Percentiles rank a stretch among this genome's conserved stretches.
Evolutionary conservation across 2,888 invertebrate genomes (phyloP).

Genomic region (Drosophila nigricruria): DNA sequence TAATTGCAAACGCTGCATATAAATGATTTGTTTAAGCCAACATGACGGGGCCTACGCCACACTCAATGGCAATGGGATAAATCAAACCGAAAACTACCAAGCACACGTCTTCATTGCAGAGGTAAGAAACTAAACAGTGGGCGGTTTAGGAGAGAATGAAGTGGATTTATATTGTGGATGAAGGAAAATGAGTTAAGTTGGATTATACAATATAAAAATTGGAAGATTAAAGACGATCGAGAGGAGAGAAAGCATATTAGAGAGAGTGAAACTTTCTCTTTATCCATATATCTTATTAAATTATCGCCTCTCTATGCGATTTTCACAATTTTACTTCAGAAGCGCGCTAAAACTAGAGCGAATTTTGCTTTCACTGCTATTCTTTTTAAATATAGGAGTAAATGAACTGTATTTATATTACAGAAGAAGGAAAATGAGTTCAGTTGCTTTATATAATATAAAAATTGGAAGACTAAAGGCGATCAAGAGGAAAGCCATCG

Average conservation of each 20-base stretch:
- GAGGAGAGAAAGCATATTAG: too few species aligned
- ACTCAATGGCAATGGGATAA: constrained; percentile 46
- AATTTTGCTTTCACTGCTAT: too few species aligned
- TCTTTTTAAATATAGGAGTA: too few species aligned
- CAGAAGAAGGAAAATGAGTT: too few species aligned
- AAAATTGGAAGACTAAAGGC: too few species aligned
- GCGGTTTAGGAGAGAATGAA: neutral
- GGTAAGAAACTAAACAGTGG: constrained; percentile 31
- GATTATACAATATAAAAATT: neutral
- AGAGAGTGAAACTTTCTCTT: neutral
- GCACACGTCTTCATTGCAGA: constrained; percentile 62
- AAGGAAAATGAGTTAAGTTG: neutral
- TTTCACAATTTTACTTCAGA: neutral
- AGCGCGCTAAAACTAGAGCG: too few species aligned
- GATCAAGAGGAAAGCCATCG: too few species aligned
- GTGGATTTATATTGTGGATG: neutral
- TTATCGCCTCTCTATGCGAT: neutral
- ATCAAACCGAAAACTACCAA: constrained; percentile 49
- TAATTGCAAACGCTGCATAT: constrained; percentile 84
- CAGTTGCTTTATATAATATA: too few species aligned
- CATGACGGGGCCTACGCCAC: constrained; percentile 56
- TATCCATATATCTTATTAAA: neutral
- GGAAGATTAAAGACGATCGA: too few species aligned
- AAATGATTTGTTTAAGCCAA: constrained; percentile 84
- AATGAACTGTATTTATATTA: too few species aligned